These are phyloP conservation scores for Heliocidaris tuberculata DNA, from an alignment of 35 echinoderm and acorn worm genomes.

Conservation along the genomic window DNA sequence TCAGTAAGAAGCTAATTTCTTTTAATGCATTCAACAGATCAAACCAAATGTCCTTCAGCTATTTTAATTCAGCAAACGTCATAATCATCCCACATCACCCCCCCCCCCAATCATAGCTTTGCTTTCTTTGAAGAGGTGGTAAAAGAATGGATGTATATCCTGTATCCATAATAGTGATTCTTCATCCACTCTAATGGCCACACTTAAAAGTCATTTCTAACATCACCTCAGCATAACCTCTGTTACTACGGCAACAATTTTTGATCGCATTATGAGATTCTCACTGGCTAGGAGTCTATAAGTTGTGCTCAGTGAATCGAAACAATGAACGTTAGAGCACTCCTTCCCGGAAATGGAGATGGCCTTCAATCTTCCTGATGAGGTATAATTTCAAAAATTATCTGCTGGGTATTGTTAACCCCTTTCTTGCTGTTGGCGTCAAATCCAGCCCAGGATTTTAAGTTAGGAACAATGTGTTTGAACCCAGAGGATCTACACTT, in stretches of 20 bases:
- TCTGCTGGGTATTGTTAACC: background rate
- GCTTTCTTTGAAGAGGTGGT: no score
- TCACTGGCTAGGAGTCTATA: background rate
- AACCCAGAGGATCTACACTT: no score
- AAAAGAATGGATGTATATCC: no score
- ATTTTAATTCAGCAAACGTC: background rate
- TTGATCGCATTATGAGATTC: background rate
- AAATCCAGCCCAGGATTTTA: no score
- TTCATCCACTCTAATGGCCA: no score
- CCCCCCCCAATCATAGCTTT: no score
- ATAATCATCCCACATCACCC: background rate
- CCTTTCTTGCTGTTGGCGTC: no score
- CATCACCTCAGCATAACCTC: background rate
- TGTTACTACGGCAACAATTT: background rate
- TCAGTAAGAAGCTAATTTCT: background rate
- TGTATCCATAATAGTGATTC: no score
- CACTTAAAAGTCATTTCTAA: background rate
- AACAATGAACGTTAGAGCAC: background rate
- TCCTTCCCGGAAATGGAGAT: background rate
- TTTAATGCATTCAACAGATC: background rate
- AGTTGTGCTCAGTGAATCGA: background rate
- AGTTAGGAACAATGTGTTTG: no score
- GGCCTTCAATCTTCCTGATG: background rate
- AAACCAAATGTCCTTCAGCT: background rate
- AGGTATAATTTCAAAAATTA: background rate